These are phyloP conservation scores for Aproaerema taeniolella DNA, from an alignment of 2,888 invertebrate genomes.

Conservation along the genomic window DNA sequence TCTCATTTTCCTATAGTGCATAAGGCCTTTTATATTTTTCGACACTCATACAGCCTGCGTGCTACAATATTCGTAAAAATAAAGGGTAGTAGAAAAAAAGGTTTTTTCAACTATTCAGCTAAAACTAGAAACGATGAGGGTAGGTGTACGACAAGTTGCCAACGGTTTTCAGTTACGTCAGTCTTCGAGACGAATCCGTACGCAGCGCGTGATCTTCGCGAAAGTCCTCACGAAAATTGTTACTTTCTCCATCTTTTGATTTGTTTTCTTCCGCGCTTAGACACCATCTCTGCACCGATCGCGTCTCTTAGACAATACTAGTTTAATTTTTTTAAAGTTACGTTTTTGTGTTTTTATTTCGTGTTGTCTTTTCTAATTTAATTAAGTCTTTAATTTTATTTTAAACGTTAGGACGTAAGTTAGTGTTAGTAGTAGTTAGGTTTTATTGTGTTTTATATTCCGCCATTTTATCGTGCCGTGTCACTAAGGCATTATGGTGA, in stretches of 20 bases:
- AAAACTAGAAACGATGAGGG: too few species aligned
- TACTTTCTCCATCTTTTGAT: constrained; percentile 2
- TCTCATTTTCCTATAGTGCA: too few species aligned
- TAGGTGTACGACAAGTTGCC: constrained; percentile 26
- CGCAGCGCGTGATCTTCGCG: constrained; percentile 36
- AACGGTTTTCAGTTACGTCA: constrained; percentile 26
- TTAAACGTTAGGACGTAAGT: constrained; percentile 22
- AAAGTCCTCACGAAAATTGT: constrained; percentile 23
- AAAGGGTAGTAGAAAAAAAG: too few species aligned
- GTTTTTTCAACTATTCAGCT: too few species aligned
- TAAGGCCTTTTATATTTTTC: too few species aligned
- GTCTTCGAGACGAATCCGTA: constrained; percentile 54
- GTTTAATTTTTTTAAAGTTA: constrained; percentile 21
- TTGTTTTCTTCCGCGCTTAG: constrained; percentile 7
- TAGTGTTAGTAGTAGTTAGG: constrained; percentile 27
- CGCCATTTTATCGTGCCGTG: constrained; percentile 56
- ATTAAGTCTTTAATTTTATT: constrained; percentile 19
- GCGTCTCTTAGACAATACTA: constrained; percentile 41
- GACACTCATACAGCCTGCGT: too few species aligned
- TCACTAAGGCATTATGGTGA: constrained; percentile 37
- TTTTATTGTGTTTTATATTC: constrained; percentile 34
- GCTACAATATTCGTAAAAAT: too few species aligned
- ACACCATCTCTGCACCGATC: constrained; percentile 16
- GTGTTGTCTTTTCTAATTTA: constrained; percentile 16
- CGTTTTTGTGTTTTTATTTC: constrained; percentile 27